A percentile compares a stretch with the other conserved stretches of the same genome.
Evolutionary conservation across 2,888 invertebrate species (phyloP).

Genomic region (Gibbula magus): DNA sequence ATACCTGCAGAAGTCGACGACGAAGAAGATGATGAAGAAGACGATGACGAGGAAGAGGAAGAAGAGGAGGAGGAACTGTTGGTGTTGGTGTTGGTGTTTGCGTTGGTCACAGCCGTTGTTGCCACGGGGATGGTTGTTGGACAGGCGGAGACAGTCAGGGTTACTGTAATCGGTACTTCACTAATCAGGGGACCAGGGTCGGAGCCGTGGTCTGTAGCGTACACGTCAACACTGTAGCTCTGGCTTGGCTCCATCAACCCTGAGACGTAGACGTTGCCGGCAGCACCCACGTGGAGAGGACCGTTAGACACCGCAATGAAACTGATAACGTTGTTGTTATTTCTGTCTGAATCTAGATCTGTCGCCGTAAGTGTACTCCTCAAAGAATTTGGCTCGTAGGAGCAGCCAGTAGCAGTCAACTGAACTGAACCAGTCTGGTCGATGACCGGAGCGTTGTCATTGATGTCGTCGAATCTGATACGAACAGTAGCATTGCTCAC

Average conservation of each 20-base stretch:
- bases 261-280: not conserved
- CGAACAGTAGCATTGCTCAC: not conserved
- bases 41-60: not conserved
- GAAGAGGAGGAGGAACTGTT: not conserved
- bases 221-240: not conserved
- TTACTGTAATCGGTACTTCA: not conserved
- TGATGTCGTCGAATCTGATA: conserved; percentile 9
- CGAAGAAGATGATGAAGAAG: not conserved
- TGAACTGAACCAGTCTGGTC: not conserved
- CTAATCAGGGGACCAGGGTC: not conserved
- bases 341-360: not conserved
- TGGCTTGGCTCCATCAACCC: not conserved
- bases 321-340: not conserved
- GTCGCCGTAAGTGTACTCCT: not conserved
- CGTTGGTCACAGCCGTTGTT: not conserved
- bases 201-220: not conserved
- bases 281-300: not conserved
- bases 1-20: not conserved
- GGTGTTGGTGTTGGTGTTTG: not conserved
- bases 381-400: not conserved
- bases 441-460: not conserved
- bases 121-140: not conserved
- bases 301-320: not conserved
- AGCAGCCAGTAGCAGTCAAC: not conserved
- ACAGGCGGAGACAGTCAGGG: not conserved